These are phyloP conservation scores for Epizoanthus illoricatus DNA, from an alignment of 92 coral and sea anemone species.

Conservation along the genomic window DNA sequence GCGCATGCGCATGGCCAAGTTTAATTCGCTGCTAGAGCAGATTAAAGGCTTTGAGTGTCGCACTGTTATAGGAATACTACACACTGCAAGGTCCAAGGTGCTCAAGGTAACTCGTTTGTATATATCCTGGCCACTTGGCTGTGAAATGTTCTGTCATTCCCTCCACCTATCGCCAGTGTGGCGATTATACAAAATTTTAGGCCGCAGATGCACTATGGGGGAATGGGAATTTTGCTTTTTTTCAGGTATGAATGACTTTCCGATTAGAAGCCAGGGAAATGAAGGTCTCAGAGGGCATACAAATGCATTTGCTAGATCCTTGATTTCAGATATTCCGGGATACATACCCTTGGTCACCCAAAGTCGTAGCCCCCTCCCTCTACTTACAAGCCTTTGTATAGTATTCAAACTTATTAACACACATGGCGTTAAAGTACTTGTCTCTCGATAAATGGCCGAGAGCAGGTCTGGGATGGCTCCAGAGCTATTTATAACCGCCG, in stretches of 20 bases:
- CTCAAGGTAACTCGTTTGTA: conserved; percentile 56
- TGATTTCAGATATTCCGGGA: not conserved
- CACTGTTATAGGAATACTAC: conserved; percentile 65
- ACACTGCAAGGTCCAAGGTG: conserved; percentile 73
- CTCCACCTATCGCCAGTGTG: not conserved
- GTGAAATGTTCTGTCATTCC: not conserved
- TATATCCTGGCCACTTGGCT: not conserved
- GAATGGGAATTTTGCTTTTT: too few relatives aligned
- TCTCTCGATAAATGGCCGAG: too few relatives aligned
- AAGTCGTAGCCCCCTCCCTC: not conserved
- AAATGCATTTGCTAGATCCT: not conserved
- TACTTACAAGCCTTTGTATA: too few relatives aligned
- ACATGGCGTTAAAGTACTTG: too few relatives aligned
- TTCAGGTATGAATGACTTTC: too few relatives aligned
- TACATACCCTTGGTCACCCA: too few relatives aligned
- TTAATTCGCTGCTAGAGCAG: conserved; percentile 82
- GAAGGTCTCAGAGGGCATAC: not conserved
- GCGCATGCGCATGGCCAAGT: conserved; percentile 92
- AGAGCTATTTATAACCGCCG: too few relatives aligned
- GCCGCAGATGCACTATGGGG: too few relatives aligned
- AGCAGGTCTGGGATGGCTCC: too few relatives aligned
- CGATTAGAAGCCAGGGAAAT: not conserved
- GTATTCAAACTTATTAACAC: too few relatives aligned
- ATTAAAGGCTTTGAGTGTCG: conserved; percentile 71
- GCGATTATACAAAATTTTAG: too few relatives aligned